phyloP scores from a whole-genome alignment of 2,797 vertebrate species.

The Anabas testudineus region DNA sequence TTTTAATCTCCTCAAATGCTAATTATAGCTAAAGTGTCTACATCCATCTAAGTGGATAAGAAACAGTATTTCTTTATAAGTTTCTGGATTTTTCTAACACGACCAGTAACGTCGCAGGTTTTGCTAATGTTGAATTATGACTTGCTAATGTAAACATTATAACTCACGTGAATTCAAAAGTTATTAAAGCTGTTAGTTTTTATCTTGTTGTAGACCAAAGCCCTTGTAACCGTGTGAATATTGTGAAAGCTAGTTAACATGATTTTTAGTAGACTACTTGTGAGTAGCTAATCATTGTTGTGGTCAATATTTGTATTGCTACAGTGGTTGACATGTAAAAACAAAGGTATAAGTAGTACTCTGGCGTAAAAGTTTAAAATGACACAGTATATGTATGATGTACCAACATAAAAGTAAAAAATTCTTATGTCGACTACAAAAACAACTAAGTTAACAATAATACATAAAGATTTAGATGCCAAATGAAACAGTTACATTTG shows the following conservation, averaged over 20 bases:
- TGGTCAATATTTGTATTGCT: too few relatives aligned
- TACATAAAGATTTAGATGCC: too few relatives aligned
- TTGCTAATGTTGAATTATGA: not conserved
- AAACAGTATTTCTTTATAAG: not conserved
- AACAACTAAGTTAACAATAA: too few relatives aligned
- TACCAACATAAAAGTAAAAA: too few relatives aligned
- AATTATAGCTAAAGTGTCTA: accelerated
- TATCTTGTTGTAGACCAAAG: not conserved
- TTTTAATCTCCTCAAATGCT: not conserved
- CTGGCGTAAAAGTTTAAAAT: too few relatives aligned
- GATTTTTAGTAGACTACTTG: not conserved
- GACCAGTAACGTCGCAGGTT: not conserved
- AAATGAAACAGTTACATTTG: too few relatives aligned
- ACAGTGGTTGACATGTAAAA: too few relatives aligned
- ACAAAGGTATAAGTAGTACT: too few relatives aligned
- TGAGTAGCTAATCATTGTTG: too few relatives aligned
- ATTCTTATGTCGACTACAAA: too few relatives aligned
- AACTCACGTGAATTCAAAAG: accelerated
- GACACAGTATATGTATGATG: too few relatives aligned
- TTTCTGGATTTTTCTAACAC: not conserved
- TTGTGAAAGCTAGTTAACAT: not conserved
- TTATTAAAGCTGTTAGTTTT: not conserved
- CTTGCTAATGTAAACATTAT: not conserved
- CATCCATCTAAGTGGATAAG: not conserved
- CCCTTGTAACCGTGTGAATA: not conserved